Conservation (phyloP, 2,797 vertebrate species). For the Tadarida brasiliensis region DNA sequence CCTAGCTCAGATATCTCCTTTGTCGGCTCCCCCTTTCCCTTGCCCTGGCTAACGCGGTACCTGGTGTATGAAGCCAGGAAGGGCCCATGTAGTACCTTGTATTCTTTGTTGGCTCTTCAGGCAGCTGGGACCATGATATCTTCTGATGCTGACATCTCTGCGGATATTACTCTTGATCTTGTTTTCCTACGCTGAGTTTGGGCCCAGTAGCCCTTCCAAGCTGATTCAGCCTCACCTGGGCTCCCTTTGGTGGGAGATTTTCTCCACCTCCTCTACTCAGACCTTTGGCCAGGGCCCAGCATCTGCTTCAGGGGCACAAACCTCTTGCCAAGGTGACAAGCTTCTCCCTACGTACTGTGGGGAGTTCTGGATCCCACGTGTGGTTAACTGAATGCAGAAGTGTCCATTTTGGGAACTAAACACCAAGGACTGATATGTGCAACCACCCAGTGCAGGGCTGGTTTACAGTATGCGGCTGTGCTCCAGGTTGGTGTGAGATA, state of each 20-base stretch:
- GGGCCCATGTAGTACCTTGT: not conserved
- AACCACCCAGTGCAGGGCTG: not conserved
- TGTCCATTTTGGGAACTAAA: not conserved
- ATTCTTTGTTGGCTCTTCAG: not conserved
- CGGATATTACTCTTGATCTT: not conserved
- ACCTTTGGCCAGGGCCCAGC: not conserved
- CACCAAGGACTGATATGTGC: not conserved
- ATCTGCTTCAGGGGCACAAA: not conserved
- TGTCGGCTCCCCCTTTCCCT: not conserved
- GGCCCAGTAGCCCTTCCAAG: not conserved
- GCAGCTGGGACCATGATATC: not conserved
- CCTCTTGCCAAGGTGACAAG: no score
- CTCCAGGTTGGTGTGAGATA: not conserved
- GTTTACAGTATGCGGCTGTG: not conserved
- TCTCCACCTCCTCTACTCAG: not conserved
- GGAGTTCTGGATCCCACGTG: not conserved
- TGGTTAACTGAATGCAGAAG: not conserved
- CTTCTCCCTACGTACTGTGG: not conserved
- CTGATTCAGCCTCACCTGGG: not conserved
- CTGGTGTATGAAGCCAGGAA: not conserved
- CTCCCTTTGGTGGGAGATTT: not conserved
- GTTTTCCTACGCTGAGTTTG: not conserved
- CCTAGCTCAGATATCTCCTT: not conserved
- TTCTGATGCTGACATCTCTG: not conserved
- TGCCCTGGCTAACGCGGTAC: not conserved